Evolutionary conservation across 2,113 vertebrate species (phyloP).

Genomic region (Brienomyrus longianalis): DNA sequence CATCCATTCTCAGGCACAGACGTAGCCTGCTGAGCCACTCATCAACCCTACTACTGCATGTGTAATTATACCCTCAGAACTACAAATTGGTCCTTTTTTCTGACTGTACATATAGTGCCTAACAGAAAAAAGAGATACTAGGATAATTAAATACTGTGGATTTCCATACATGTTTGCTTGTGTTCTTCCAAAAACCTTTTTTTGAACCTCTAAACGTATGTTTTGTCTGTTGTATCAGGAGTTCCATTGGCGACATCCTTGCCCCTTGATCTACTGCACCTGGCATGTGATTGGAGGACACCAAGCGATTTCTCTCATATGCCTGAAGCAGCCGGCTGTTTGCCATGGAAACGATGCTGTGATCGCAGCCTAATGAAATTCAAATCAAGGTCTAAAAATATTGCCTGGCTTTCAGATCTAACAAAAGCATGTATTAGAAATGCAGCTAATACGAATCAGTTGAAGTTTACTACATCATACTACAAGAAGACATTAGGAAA

Average conservation of each 20-base stretch:
- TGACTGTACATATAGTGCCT: neutral
- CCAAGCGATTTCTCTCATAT: neutral
- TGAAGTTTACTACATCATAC: neutral
- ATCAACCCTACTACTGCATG: too few relatives aligned
- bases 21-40: too few relatives aligned
- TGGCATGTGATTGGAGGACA: slow-evolving; percentile 21
- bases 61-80: neutral
- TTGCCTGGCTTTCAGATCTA: slow-evolving; percentile 25
- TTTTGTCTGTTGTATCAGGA: neutral
- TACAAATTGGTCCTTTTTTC: neutral
- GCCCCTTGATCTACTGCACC: slow-evolving; percentile 1
- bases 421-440: slow-evolving; percentile 24
- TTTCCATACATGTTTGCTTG: neutral
- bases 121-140: neutral
- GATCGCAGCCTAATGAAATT: slow-evolving; percentile 34
- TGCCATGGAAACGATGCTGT: slow-evolving; percentile 10
- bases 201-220: neutral
- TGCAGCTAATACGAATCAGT: neutral
- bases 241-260: neutral
- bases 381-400: slow-evolving; percentile 41
- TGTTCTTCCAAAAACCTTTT: neutral
- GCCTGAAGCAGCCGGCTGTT: neutral
- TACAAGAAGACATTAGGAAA: neutral
- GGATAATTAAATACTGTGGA: neutral
- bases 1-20: too few relatives aligned